Evolutionary conservation across 2,113 vertebrate species (phyloP), one percentile per base, ranked within the genome.

Genomic region (Gnathonemus longibarbis): DNA sequence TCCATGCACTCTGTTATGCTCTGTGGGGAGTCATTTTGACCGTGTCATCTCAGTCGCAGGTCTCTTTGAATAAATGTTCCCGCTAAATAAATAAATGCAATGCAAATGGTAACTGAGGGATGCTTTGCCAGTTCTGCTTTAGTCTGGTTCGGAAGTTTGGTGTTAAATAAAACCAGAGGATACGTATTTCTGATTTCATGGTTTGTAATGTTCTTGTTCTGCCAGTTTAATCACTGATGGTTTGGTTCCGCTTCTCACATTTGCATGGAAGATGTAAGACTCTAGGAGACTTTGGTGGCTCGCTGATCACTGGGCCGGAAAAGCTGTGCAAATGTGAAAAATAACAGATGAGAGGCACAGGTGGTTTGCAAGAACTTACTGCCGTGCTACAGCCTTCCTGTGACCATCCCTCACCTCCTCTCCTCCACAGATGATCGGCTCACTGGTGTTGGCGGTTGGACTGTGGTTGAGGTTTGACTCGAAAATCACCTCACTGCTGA

Each of bases 391-490:
- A 0, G 1, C 31, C 74, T 39, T 77, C 74, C 74, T 77, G 74
- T 80, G 15, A 48, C 50, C 1, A 5, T 2, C 45, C 9, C 49
- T 87, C 27, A 9, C 27, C 56, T 53, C 86, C 89, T 91, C 70
- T 52, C 19, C 77, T 87, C 80, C 95, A 24, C 94, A 97, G 98
- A 92, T 99, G 95, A 97, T 97, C 27, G 98, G 98, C 84, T 94
- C 97, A 1, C 96, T 97, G 84, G 97, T 99, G 91, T 94, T 99
- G 84, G 97, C 97, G 0, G 97, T 99, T 87, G 98, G 98, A 58
- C 95, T 99, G 6, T 99, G 98, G 98, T 95, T 99, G 85, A 96
- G 98, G 5, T 97, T 99, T 45, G 97, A 97, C 91, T 96, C 96
- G 11, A 93, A 96, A 91, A 96, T 97, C 2, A 96, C 97, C 90